Percentiles rank a stretch among this genome's conserved stretches.
phyloP scores from a whole-genome alignment of 2,888 invertebrate species.

The Litoditis marina region DNA sequence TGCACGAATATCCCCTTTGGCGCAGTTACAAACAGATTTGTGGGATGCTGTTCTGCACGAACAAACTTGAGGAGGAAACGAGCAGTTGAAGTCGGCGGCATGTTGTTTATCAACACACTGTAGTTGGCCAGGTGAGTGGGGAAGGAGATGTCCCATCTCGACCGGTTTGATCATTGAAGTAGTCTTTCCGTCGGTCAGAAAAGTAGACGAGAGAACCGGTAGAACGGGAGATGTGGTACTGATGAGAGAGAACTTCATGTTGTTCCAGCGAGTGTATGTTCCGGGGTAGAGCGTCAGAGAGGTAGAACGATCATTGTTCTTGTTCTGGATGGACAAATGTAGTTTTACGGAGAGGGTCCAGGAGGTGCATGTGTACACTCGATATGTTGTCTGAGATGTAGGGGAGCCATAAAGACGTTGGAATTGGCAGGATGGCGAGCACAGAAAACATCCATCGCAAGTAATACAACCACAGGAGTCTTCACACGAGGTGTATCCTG shows the following conservation, averaged over 20 bases:
- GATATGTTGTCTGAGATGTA: constrained; percentile 5
- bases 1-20: neutral
- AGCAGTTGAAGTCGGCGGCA: neutral
- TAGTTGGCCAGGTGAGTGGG: neutral
- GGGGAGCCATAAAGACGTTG: constrained; percentile 15
- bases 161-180: neutral
- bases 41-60: neutral
- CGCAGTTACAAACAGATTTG: neutral
- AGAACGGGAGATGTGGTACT: neutral
- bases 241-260: neutral
- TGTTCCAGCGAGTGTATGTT: neutral
- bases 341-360: constrained; percentile 8
- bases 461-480: constrained; percentile 10
- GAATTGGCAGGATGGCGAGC: constrained; percentile 17
- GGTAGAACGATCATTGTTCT: neutral
- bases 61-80: neutral
- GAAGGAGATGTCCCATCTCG: neutral
- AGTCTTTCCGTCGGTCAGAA: neutral
- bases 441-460: constrained; percentile 14
- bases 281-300: neutral
- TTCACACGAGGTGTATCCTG: constrained; percentile 17
- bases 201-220: neutral
- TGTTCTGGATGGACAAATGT: neutral
- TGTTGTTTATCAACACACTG: neutral
- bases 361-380: constrained; percentile 4